Evolutionary conservation across 1,140 invertebrate species (phyloP).

Genomic region (Polypedilum vanderplanki): DNA sequence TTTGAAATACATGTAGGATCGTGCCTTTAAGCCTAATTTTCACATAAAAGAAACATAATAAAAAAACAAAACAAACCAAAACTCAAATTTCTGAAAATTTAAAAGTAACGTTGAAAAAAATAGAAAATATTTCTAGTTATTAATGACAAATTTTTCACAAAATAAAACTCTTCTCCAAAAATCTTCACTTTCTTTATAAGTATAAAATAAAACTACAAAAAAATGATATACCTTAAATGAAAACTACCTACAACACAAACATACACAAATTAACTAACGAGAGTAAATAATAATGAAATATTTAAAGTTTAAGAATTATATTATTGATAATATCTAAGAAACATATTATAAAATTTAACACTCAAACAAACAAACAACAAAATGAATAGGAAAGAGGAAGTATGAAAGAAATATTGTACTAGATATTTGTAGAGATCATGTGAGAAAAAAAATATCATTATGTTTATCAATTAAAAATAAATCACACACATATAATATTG

Average conservation of each 20-base stretch:
- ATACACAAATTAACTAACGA: too few relatives aligned
- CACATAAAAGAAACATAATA: slow-evolving; percentile 11
- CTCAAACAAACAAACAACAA: neutral
- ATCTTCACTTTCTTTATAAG: too few relatives aligned
- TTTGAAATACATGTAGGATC: slow-evolving; percentile 17
- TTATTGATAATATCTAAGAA: too few relatives aligned
- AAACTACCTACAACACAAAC: neutral
- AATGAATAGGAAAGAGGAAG: neutral
- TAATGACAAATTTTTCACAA: neutral
- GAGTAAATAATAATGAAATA: too few relatives aligned
- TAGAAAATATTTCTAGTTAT: neutral
- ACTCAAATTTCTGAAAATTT: neutral
- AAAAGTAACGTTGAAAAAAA: neutral
- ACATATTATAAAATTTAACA: too few relatives aligned
- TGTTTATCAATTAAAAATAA: slow-evolving; percentile 1
- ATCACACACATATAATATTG: neutral
- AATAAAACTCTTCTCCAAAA: too few relatives aligned
- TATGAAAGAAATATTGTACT: neutral
- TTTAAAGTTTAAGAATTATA: too few relatives aligned
- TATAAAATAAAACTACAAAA: too few relatives aligned
- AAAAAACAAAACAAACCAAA: neutral
- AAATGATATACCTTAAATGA: neutral
- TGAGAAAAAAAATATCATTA: neutral
- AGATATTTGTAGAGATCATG: neutral
- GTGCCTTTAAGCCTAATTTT: slow-evolving; percentile 21